Base-by-base conservation (phyloP, 2,797 vertebrate species). In the Pipistrellus pygmaeus region DNA sequence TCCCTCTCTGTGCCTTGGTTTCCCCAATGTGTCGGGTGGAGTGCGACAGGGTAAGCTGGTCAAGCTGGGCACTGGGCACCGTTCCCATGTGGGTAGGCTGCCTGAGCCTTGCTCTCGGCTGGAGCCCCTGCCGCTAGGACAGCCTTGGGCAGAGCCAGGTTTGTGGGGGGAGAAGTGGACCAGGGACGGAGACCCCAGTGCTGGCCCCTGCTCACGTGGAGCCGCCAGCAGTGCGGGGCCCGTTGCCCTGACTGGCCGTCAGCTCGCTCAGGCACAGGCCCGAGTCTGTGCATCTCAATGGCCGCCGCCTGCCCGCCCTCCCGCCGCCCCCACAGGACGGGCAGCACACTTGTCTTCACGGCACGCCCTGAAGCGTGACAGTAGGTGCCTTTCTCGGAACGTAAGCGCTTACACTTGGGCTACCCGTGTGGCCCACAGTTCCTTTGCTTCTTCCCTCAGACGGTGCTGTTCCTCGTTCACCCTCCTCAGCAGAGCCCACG, bases 391-490 rank as follows among this genome's bases (percentile, higher is more conserved):
- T 35, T 62, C 53, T 78, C 10, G 41, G 21, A 44, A 48, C 0
- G 2, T 8, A 15, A 15, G 14, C 18, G 12, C 38, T 35, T 32
- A 3, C 0, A 6, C 23, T 27, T 13, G 62, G 7, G 46, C n/a
- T 5, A 27, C 32, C 1, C 1, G 30, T 18, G 1, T 8, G 8
- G 21, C 21, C 0, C 10, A 25, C 32, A n/a, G 25, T 6, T 25
- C n/a, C 13, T 25, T 20, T 27, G 35, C 17, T 20, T 23, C 30
- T 6, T 18, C 7, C 5, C 4, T 10, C 20, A 4, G 32, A 20
- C 1, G 0, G 3, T 1, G 3, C 1, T 1, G n/a, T 11, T 14
- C 7, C 57, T 8, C 2, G 0, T 13, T 18, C 20, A 3, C 10
- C 32, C 20, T 38, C 0, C 21, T 25, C 8, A 21, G 57, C 46